Evolutionary conservation across 2,888 invertebrate species (phyloP).

Genomic region (Diarsia brunnea): DNA sequence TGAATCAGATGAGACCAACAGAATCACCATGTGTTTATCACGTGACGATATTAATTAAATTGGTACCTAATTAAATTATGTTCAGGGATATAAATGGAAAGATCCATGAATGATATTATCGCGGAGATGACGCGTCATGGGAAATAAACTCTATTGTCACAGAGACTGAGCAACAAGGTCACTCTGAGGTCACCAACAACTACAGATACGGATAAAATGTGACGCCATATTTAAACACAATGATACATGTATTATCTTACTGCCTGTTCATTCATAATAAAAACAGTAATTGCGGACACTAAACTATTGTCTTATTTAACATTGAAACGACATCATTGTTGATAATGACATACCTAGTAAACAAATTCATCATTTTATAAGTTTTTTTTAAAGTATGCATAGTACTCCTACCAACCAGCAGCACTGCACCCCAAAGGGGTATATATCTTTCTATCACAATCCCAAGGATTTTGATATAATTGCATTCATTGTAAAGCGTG

Average conservation of each 20-base stretch:
- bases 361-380: background rate
- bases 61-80: background rate
- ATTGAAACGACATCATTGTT: too few species aligned
- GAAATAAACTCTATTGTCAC: constrained; percentile 75
- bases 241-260: constrained; percentile 26
- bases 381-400: background rate
- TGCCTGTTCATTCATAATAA: constrained; percentile 39
- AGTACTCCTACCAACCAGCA: background rate
- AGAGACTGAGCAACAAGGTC: constrained; percentile 71
- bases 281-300: constrained; percentile 16
- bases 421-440: background rate
- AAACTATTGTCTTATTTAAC: background rate
- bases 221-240: constrained; percentile 42
- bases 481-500: background rate
- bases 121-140: constrained; percentile 65
- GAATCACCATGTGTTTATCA: background rate
- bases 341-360: too few species aligned
- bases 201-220: constrained; percentile 35
- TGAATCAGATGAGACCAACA: too few species aligned
- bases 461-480: background rate
- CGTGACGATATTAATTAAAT: background rate
- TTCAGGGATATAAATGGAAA: constrained; percentile 16
- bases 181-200: constrained; percentile 53
- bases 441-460: background rate
- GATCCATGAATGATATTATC: constrained; percentile 21